These are phyloP conservation scores for Caenorhabditis sulstoni DNA, from an alignment of 2,888 invertebrate genomes.

Conservation along the genomic window DNA sequence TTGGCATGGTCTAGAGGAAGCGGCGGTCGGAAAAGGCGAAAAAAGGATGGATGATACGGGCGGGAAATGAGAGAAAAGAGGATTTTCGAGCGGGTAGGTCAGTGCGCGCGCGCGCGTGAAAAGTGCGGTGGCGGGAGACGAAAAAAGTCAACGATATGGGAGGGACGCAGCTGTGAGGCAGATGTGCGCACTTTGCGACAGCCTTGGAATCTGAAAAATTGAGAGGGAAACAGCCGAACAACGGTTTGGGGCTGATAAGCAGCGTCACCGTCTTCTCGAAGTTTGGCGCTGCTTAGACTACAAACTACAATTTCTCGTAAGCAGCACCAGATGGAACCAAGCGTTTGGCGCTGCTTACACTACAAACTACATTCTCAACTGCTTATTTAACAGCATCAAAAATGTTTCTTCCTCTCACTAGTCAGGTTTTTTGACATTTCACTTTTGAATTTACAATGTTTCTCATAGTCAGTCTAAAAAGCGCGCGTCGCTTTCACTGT, in stretches of 20 bases:
- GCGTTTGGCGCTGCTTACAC: neutral
- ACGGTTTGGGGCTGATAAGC: too few relatives aligned
- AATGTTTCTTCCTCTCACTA: neutral
- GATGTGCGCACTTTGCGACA: neutral
- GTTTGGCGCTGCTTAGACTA: constrained; percentile 6
- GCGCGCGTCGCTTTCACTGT: neutral
- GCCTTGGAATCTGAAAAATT: neutral
- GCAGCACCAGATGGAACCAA: neutral
- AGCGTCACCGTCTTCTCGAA: too few relatives aligned
- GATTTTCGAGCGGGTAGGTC: neutral
- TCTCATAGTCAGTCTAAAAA: neutral
- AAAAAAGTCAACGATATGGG: neutral
- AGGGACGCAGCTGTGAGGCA: neutral
- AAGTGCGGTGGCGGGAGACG: neutral
- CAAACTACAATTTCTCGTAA: neutral
- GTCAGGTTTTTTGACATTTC: too few relatives aligned
- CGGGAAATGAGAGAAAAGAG: too few relatives aligned
- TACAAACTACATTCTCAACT: constrained; percentile 3
- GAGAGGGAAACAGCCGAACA: too few relatives aligned
- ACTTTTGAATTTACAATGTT: neutral
- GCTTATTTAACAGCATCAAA: neutral
- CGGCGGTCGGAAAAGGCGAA: neutral
- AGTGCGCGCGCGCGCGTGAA: neutral
- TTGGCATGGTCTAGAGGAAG: constrained; percentile 5
- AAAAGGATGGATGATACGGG: neutral